Percentiles rank a stretch among this genome's conserved stretches.
phyloP scores from a whole-genome alignment of 1,140 invertebrate species.

The Phthorimaea operculella region DNA sequence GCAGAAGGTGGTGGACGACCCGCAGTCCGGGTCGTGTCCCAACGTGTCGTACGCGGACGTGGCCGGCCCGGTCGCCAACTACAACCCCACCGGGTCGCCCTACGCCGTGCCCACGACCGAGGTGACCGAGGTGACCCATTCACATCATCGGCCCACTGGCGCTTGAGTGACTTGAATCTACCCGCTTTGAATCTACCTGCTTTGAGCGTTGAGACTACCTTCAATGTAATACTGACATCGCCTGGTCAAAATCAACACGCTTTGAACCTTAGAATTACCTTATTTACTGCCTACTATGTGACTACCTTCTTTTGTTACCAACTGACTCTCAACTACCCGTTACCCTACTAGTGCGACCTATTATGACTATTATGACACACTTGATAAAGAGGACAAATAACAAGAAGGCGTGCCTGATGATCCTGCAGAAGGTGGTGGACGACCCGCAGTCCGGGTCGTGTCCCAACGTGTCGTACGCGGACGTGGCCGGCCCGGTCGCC shows the following conservation, averaged over 20 bases:
- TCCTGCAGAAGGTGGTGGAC: slow-evolving; percentile 96
- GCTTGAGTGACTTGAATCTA: not conserved
- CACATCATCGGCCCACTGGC: not conserved
- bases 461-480: slow-evolving; percentile 95
- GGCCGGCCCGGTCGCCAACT: slow-evolving; percentile 94
- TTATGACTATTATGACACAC: no score
- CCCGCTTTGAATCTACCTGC: not conserved
- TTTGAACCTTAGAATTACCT: no score
- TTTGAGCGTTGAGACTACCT: not conserved
- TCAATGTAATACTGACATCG: not conserved
- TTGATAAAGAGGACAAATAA: slow-evolving; percentile 94
- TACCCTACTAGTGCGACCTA: no score
- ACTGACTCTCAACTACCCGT: no score
- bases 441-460: slow-evolving; percentile 97
- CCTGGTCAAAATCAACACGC: not conserved
- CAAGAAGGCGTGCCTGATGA: slow-evolving; percentile 92
- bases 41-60: slow-evolving; percentile 97
- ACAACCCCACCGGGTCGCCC: slow-evolving; percentile 95
- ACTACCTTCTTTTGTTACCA: no score
- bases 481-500: slow-evolving; percentile 93
- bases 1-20: slow-evolving; percentile 97
- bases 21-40: slow-evolving; percentile 93
- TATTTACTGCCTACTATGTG: no score
- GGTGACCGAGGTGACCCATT: slow-evolving; percentile 66
- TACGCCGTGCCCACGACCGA: slow-evolving; percentile 87